A percentile compares a stretch with the other conserved stretches of the same genome.
Conservation (phyloP, 1,140 invertebrate genomes). For the Drosophila repletoides region DNA sequence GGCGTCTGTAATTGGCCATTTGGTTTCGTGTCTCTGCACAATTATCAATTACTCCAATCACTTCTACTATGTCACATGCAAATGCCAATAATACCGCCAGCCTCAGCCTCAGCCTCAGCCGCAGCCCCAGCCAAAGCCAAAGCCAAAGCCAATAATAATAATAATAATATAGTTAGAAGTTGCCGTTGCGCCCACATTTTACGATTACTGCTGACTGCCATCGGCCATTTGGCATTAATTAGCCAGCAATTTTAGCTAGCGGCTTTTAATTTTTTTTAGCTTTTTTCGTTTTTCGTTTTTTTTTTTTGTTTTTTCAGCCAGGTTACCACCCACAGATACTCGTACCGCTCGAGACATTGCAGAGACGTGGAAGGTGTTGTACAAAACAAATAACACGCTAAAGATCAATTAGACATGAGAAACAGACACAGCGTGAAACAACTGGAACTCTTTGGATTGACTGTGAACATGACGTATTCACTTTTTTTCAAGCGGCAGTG, state of each 20-base stretch:
- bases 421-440: constrained; percentile 38
- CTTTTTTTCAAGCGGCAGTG: too few species aligned
- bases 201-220: neutral
- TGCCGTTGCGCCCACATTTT: constrained; percentile 37
- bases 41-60: constrained; percentile 80
- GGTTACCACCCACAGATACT: constrained; percentile 37
- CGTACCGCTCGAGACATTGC: constrained; percentile 1
- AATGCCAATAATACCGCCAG: too few species aligned
- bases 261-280: constrained; percentile 39
- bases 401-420: constrained; percentile 51
- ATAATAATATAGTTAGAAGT: constrained; percentile 52
- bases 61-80: constrained; percentile 79
- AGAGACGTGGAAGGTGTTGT: constrained; percentile 40
- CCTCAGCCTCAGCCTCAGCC: too few species aligned
- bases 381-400: constrained; percentile 49
- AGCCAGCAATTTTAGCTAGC: constrained; percentile 43
- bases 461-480: constrained; percentile 31
- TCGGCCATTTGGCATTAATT: constrained; percentile 49
- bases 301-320: neutral
- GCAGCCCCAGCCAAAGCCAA: constrained; percentile 17
- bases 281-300: neutral
- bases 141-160: constrained; percentile 34
- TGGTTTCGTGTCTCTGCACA: constrained; percentile 70
- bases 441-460: constrained; percentile 31
- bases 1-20: constrained; percentile 55